Evolutionary conservation across 2,888 invertebrate genomes (phyloP).

Genomic region (Argynnis bischoffii): DNA sequence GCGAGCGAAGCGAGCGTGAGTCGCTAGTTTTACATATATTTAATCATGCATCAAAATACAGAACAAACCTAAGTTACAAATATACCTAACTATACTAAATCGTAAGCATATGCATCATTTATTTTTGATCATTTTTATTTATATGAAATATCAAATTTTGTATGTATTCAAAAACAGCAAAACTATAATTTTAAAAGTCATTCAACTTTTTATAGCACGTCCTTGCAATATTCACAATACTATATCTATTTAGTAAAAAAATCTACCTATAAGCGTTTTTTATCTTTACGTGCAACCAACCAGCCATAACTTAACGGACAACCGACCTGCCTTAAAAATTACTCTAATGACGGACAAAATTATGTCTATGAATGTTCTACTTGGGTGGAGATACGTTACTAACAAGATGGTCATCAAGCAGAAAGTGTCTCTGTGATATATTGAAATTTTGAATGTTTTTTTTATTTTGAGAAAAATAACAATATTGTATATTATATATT

Average conservation of each 20-base stretch:
- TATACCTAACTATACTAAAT: neutral
- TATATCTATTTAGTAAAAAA: neutral
- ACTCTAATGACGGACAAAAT: conserved; percentile 34
- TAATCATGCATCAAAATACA: neutral
- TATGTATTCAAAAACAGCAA: neutral
- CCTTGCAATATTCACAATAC: conserved; percentile 58
- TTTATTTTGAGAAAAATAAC: too few relatives aligned
- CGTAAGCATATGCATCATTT: too few relatives aligned
- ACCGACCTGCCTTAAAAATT: conserved; percentile 55
- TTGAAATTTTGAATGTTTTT: neutral
- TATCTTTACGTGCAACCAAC: conserved; percentile 36
- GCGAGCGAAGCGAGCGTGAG: too few relatives aligned
- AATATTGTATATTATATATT: too few relatives aligned
- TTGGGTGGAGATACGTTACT: conserved; percentile 8
- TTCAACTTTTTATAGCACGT: conserved; percentile 40
- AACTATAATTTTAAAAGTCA: neutral
- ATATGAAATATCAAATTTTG: too few relatives aligned
- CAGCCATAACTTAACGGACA: conserved; percentile 60
- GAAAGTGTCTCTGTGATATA: neutral
- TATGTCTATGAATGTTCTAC: conserved; percentile 14
- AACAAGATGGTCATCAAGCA: neutral
- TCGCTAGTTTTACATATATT: too few relatives aligned
- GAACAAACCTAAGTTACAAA: neutral
- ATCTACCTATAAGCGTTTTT: neutral
- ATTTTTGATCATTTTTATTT: too few relatives aligned